phyloP scores from a whole-genome alignment of 1,140 invertebrate species.

The Drepana arcuata region DNA sequence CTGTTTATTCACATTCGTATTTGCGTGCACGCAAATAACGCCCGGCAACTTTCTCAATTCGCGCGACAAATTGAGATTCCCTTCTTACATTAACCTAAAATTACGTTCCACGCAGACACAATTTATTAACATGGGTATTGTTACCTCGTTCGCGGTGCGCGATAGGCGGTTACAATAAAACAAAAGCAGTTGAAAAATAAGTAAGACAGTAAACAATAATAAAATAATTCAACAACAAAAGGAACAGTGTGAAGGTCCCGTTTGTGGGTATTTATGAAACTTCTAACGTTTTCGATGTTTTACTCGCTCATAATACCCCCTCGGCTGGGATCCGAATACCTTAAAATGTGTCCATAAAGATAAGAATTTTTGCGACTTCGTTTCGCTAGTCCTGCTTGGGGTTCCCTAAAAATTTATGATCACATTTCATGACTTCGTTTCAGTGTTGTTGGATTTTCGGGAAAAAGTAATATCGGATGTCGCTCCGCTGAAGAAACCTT shows the following conservation, averaged over 20 bases:
- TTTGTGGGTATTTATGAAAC: constrained; percentile 10
- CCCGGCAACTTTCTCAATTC: too few relatives aligned
- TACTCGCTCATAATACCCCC: constrained; percentile 17
- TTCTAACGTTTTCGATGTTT: constrained; percentile 9
- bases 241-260: constrained; percentile 6
- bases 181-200: too few relatives aligned
- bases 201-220: too few relatives aligned
- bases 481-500: constrained; percentile 11
- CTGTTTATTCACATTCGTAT: constrained; percentile 53
- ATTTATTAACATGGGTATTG: too few relatives aligned
- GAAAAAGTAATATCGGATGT: constrained; percentile 19
- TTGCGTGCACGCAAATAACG: constrained; percentile 48
- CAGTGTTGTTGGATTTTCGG: constrained; percentile 20
- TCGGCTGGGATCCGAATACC: constrained; percentile 23
- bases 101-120: too few relatives aligned
- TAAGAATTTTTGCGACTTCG: constrained; percentile 36
- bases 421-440: constrained; percentile 28
- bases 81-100: too few relatives aligned
- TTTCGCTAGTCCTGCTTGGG: constrained; percentile 21
- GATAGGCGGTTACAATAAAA: too few relatives aligned
- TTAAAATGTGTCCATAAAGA: constrained; percentile 38
- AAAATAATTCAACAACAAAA: constrained; percentile 3
- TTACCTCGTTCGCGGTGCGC: too few relatives aligned
- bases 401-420: constrained; percentile 32
- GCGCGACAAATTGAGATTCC: too few relatives aligned